These are phyloP conservation scores for Pseudorectes ferrugineus DNA, from an alignment of 2,113 vertebrate genomes.

Conservation along the genomic window DNA sequence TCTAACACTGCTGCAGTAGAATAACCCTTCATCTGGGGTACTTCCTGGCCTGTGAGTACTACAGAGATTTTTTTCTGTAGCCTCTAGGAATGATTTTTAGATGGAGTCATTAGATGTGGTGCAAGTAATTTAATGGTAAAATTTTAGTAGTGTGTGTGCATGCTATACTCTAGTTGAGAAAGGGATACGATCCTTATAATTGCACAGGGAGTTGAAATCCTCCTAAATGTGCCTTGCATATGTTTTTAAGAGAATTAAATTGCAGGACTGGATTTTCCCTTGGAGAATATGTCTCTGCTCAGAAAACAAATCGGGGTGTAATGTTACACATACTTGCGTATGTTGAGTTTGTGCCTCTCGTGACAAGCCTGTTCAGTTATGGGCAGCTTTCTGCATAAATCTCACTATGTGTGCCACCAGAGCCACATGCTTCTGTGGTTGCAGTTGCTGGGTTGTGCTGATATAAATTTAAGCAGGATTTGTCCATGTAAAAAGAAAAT, in stretches of 20 bases:
- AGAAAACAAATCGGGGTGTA: background rate
- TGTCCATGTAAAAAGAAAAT: background rate
- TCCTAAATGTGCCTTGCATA: constrained; percentile 14
- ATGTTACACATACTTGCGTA: background rate
- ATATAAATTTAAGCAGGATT: background rate
- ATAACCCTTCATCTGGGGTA: background rate
- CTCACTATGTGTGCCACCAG: background rate
- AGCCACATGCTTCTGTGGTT: background rate
- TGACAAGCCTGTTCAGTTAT: background rate
- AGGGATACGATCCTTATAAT: background rate
- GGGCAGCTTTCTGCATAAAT: background rate
- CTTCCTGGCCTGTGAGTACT: constrained; percentile 40
- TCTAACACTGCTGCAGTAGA: background rate
- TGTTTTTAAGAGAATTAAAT: background rate
- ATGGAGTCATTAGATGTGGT: background rate
- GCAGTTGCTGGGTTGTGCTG: background rate
- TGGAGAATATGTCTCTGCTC: background rate
- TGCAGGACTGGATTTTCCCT: background rate
- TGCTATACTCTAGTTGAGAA: background rate
- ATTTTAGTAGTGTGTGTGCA: background rate
- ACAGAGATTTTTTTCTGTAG: background rate
- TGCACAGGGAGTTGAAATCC: background rate
- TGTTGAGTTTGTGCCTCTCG: background rate
- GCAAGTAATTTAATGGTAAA: background rate
- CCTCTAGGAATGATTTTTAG: background rate